A percentile compares a stretch with the other conserved stretches of the same genome.
Evolutionary conservation across 2,797 vertebrate species (phyloP).

Genomic region (Chromobotia macracanthus): DNA sequence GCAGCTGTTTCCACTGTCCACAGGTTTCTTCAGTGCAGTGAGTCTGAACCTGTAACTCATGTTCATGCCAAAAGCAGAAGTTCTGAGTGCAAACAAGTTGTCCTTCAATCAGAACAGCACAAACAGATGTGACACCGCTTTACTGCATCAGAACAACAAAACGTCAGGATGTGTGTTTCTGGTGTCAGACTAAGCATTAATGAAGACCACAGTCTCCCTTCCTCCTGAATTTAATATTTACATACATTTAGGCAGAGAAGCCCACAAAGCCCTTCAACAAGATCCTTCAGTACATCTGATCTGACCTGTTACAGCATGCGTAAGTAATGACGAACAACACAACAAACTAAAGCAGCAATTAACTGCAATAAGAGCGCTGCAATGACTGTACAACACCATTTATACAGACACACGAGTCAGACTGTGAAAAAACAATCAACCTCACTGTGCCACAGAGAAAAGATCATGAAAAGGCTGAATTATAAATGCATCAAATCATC

Average conservation of each 20-base stretch:
- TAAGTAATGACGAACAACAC: constrained; percentile 36
- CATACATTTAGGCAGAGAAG: constrained; percentile 38
- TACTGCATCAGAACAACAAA: constrained; percentile 36
- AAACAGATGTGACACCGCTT: constrained; percentile 53
- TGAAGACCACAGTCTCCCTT: not conserved
- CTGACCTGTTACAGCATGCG: constrained; percentile 41
- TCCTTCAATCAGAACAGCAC: constrained; percentile 19
- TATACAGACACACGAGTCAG: not conserved
- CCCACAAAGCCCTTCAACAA: constrained; percentile 32
- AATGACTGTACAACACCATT: not conserved
- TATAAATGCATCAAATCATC: not conserved
- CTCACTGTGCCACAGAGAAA: not conserved
- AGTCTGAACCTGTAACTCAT: constrained; percentile 1
- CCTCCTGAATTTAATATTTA: constrained; percentile 35
- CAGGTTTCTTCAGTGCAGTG: constrained; percentile 1
- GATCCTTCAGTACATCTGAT: constrained; percentile 4
- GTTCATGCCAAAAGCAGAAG: constrained; percentile 32
- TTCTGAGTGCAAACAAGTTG: constrained; percentile 35
- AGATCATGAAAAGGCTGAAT: not conserved
- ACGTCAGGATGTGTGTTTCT: not conserved
- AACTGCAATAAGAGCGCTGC: constrained; percentile 24
- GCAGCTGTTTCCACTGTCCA: constrained; percentile 34
- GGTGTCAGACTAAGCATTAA: not conserved
- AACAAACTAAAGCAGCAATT: constrained; percentile 29
- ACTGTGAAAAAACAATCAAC: not conserved